Base-by-base conservation (phyloP, 2,797 vertebrate species). In the Platyrinchus mystaceus region DNA sequence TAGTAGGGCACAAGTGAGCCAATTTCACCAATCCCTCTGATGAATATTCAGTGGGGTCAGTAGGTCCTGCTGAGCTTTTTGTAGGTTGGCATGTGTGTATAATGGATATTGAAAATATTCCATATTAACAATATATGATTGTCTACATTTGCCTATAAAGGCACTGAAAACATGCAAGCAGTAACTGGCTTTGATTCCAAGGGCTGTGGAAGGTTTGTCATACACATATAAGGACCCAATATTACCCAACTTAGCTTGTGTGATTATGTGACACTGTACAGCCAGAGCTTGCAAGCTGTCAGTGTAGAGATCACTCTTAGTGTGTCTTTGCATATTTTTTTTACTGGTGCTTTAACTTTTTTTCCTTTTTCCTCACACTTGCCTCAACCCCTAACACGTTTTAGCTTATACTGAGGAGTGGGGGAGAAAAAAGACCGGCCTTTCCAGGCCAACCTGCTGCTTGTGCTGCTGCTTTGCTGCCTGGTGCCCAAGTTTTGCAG, bases 381-480 rank as follows among this genome's bases (percentile, higher is more conserved):
- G 15, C 60, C 76, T 87, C 34, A 69, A 16, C 52, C 43, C 59
- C 62, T 66, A 10, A 36, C 37, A 37, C 20, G 1, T 67, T 55
- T 43, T 46, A 41, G 5, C 49, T 67, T 28, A 5, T 23, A 3
- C 14, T 63, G 37, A n/a, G 59, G 22, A 36, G 1, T 43, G 1
- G 60, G 22, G 18, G 5, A 46, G 7, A 9, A 30, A 24, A 67
- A 23, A 18, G 10, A 27, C 7, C 39, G 68, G 55, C 14, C 27
- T 87, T 83, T 50, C 12, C 74, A 14, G 32, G 64, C 69, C 32
- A 14, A 37, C 34, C 34, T 62, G 43, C 63, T 84, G 81, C 88
- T 69, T 11, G 20, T 74, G 95, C 89, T 88, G 5, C 75, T 88
- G 80, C 87, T 91, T 60, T 43, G 84, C 86, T 84, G 89, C 24